Percentiles rank a stretch among this genome's conserved stretches.
Conservation (phyloP, 2,888 invertebrate genomes). For the Drosophila formosana region DNA sequence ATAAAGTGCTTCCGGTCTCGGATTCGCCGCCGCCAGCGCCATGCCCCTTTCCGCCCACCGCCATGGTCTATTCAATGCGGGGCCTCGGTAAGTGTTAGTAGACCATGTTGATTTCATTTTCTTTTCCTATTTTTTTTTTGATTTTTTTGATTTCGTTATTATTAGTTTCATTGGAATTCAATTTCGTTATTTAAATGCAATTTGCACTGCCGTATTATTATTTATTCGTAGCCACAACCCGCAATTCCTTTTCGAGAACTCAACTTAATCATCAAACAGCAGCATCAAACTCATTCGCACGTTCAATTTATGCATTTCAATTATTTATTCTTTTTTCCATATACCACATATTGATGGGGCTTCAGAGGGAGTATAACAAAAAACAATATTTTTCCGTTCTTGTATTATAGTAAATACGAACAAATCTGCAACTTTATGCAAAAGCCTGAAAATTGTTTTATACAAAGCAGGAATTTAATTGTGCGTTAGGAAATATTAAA, state of each 20-base stretch:
- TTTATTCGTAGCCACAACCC: conserved; percentile 23
- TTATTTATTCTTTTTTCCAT: conserved; percentile 2
- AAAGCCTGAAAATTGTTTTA: too few species aligned
- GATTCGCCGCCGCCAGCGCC: conserved; percentile 84
- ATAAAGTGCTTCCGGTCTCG: conserved; percentile 85
- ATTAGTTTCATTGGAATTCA: conserved; percentile 10
- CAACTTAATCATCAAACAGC: conserved; percentile 21
- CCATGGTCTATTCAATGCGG: conserved; percentile 90
- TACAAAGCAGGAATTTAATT: too few species aligned
- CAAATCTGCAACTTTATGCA: too few species aligned
- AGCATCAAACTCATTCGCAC: conserved; percentile 1
- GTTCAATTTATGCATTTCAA: conserved; percentile 5
- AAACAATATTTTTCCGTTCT: background rate
- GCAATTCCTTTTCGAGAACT: conserved; percentile 16
- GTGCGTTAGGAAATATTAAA: too few species aligned
- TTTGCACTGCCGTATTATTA: background rate
- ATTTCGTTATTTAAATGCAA: conserved; percentile 16
- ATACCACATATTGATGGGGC: background rate
- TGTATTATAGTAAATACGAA: background rate
- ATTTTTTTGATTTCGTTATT: conserved; percentile 4
- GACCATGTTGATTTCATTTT: conserved; percentile 76
- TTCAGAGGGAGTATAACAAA: background rate
- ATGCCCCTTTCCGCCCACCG: conserved; percentile 92
- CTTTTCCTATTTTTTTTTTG: too few species aligned
- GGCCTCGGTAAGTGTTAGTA: conserved; percentile 86